Evolutionary conservation across 2,113 vertebrate genomes (phyloP), one percentile per base, ranked within the genome.

Genomic region (Pteruthius melanotis): DNA sequence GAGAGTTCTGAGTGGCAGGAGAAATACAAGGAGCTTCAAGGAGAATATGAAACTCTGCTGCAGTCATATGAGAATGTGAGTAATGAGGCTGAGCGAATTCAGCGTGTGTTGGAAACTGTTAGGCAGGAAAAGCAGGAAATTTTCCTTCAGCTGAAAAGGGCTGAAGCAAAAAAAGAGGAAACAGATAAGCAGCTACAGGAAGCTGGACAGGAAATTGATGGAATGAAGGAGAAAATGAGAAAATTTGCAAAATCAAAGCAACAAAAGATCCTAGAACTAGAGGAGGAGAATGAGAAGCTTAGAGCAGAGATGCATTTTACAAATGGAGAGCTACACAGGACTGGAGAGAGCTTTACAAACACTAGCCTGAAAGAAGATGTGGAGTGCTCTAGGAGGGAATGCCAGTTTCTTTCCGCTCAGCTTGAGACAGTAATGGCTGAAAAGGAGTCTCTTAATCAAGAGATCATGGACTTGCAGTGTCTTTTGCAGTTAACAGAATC

Each of bases 211-310:
- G 99, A 99, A 89, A 98, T 99, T 60, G 98, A 98, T 33, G 94
- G 93, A 24, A 98, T 99, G 92, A 99, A 98, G 89, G 99, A 99
- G 92, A 99, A 99, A 92, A 99, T 99, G 99, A 98, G 99, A 80
- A 99, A 99, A 97, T 99, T 99, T 96, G 99, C 98, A 50, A 99
- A 99, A 96, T 98, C 98, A 26, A 99, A 99, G 95, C 99, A 99
- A 92, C 99, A 99, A 87, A 99, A 99, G 94, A 99, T 99, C 76
- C 75, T 98, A 84, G 99, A 99, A 52, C 94, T 99, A 4, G 99
- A 99, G 92, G 99, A 99, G 88, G 99, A 99, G 93, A 99, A 99
- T 33, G 99, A 99, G 76, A 98, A 93, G 60, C 98, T 99, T 68
- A 96, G 97, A 94, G 85, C 87, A 33, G 98, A 98, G 49, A 18